phyloP scores from a whole-genome alignment of 1,140 invertebrate genomes.

The Drosophila mojavensis region DNA sequence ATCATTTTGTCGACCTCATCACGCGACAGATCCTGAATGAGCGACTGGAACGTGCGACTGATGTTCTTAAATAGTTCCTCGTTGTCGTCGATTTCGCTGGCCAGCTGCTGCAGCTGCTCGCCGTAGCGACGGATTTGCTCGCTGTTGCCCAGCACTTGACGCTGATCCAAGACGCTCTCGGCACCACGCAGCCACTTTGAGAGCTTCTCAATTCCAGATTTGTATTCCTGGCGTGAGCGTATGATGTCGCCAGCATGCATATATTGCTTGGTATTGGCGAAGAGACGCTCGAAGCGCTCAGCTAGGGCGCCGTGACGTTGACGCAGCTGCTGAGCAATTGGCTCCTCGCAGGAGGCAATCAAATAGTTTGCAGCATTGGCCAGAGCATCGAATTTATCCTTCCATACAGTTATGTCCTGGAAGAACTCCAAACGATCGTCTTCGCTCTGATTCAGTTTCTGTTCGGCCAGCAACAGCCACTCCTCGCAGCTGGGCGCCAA shows the following conservation, averaged over 20 bases:
- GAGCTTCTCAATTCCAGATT: constrained; percentile 89
- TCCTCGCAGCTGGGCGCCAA: constrained; percentile 89
- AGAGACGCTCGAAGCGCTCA: constrained; percentile 91
- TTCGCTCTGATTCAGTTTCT: constrained; percentile 90
- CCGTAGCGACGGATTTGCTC: constrained; percentile 91
- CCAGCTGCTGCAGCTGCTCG: constrained; percentile 90
- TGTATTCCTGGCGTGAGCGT: constrained; percentile 92
- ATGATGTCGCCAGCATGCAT: constrained; percentile 95
- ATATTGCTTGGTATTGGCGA: constrained; percentile 92
- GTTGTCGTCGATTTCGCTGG: constrained; percentile 92
- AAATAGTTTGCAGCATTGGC: constrained; percentile 95
- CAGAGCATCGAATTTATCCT: constrained; percentile 92
- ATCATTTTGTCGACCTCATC: constrained; percentile 96
- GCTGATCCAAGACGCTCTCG: constrained; percentile 87
- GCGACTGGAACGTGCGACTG: constrained; percentile 94
- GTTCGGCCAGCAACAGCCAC: constrained; percentile 93
- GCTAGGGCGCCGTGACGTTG: constrained; percentile 90
- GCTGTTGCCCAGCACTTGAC: constrained; percentile 89
- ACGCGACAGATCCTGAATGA: constrained; percentile 94
- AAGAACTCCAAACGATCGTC: constrained; percentile 95
- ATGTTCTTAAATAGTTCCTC: constrained; percentile 95
- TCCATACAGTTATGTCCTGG: constrained; percentile 94
- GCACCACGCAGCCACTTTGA: constrained; percentile 92
- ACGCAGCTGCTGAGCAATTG: constrained; percentile 90
- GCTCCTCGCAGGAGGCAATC: constrained; percentile 93